Base-by-base conservation (phyloP, 1,140 invertebrate species). In the Propsilocerus akamusi region DNA sequence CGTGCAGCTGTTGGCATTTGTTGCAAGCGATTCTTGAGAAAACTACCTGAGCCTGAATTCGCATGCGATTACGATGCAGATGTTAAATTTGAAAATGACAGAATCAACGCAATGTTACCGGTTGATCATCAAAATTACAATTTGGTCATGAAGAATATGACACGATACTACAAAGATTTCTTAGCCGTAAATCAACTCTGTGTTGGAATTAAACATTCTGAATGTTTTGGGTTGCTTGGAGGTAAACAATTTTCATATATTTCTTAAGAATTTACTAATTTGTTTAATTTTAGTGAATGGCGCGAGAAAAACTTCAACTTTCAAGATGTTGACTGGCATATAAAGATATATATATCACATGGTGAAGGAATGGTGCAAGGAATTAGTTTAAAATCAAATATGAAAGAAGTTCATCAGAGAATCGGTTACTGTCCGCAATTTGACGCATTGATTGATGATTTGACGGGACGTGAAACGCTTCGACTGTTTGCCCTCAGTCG, bases 301-400 rank as follows among this genome's bases (percentile, higher is more conserved):
- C 4, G 81, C 82, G 7, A 80, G 77, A 2, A 81, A 86, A 63
- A 90, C 88, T 2, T 84, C 83, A 4, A 88, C 85, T 1, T 93
- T 93, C 59, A 83, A 84, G 63, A 90, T 92, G 83, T 65, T 92
- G 51, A 94, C 90, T 1, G 91, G 91, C 12, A n/a, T n/a, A n/a
- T n/a, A n/a, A 84, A 87, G 59, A 69, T 77, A 12, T 65, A 59
- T 23, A 75, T 78, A 6, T 57, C 67, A 6, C 66, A 59, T 46
- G 73, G 73, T 11, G 59, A 68, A 6, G 72, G 69, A 2, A 72
- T 64, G 51, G 68, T 75, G 11, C 65, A 70, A 50, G 73, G 75
- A 2, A 58, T 70, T n/a, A 75, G 68, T 26, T 63, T 77, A 24
- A 68, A 71, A 51, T 64, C 51, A 2, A 54, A 77, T n/a, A 68